phyloP scores from a whole-genome alignment of 1,140 invertebrate species.

The Drosophila malerkotliana region DNA sequence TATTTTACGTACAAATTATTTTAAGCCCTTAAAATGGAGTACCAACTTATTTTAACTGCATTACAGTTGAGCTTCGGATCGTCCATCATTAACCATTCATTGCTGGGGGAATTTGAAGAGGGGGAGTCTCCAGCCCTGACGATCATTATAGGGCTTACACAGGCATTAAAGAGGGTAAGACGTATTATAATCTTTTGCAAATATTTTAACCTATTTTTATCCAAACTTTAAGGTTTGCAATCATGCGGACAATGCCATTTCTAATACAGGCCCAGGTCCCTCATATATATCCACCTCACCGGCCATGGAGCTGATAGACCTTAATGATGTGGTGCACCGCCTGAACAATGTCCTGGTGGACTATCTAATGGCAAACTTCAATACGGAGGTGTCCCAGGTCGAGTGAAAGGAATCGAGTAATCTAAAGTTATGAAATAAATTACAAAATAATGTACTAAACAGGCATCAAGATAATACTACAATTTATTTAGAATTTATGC shows the following conservation, averaged over 20 bases:
- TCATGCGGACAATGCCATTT: slow-evolving; percentile 17
- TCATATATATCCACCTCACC: slow-evolving; percentile 30
- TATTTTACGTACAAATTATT: background rate
- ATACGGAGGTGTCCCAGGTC: background rate
- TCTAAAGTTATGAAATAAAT: background rate
- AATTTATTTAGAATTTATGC: background rate
- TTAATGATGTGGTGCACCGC: slow-evolving; percentile 14
- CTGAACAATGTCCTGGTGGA: slow-evolving; percentile 49
- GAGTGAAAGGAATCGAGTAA: background rate
- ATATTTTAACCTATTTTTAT: background rate
- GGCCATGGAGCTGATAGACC: slow-evolving; percentile 45
- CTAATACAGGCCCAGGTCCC: slow-evolving; percentile 7
- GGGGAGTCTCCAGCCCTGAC: slow-evolving; percentile 11
- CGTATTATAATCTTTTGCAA: background rate
- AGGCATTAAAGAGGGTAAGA: background rate
- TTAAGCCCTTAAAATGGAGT: background rate
- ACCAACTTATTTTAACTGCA: background rate
- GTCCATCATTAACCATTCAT: slow-evolving; percentile 5
- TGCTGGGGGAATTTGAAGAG: slow-evolving; percentile 17
- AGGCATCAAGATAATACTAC: background rate
- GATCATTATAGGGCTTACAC: background rate
- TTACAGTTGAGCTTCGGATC: slow-evolving; percentile 19
- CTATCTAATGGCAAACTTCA: slow-evolving; percentile 22
- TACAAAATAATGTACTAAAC: background rate
- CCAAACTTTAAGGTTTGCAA: slow-evolving; percentile 20